Base-by-base conservation (phyloP, 2,113 vertebrate genomes). In the Campylomormyrus tamandua region DNA sequence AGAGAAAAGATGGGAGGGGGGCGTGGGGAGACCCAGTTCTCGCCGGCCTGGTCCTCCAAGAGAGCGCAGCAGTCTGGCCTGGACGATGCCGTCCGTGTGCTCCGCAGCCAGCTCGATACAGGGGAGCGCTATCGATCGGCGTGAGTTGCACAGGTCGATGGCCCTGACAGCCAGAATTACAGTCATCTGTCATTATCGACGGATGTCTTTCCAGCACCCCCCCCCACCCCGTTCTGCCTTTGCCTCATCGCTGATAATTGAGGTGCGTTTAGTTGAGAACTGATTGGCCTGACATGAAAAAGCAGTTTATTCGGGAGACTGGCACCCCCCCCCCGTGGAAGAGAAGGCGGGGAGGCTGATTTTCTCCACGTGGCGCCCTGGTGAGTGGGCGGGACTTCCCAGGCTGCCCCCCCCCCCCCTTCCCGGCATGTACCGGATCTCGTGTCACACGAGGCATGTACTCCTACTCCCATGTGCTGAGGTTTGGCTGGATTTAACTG, bases 111-210 rank as follows among this genome's bases (percentile, higher is more conserved):
- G 94, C 93, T 96, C 96, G 92, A 95, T 96, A 96, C 97, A 97
- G 97, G 96, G 96, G 96, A 94, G 96, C 93, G 93, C 94, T 98
- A 99, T 99, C 97, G 98, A 99, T 98, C 97, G 97, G 96, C 95
- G 96, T 97, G 96, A 97, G 97, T 96, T 96, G 96, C 95, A 94
- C 95, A 97, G 97, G 97, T 99, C 97, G 96, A 99, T 99, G 96
- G 93, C 96, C 96, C 96, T 98, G 96, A 98, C 97, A 98, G 97
- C 95, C 96, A 97, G 97, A 99, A 98, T 99, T 98, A 98, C 97
- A 98, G 98, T 98, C 97, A 99, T 99, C 98, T 98, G 97, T 98
- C 97, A 97, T 97, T 98, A 98, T 99, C 98, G 97, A 99, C 97
- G 95, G 95, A 95, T 96, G 93, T 96, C 96, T 97, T 96, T 96